A percentile compares a stretch with the other conserved stretches of the same genome.
Evolutionary conservation across 1,140 invertebrate species (phyloP).

Genomic region (Drosophila nebulosa): DNA sequence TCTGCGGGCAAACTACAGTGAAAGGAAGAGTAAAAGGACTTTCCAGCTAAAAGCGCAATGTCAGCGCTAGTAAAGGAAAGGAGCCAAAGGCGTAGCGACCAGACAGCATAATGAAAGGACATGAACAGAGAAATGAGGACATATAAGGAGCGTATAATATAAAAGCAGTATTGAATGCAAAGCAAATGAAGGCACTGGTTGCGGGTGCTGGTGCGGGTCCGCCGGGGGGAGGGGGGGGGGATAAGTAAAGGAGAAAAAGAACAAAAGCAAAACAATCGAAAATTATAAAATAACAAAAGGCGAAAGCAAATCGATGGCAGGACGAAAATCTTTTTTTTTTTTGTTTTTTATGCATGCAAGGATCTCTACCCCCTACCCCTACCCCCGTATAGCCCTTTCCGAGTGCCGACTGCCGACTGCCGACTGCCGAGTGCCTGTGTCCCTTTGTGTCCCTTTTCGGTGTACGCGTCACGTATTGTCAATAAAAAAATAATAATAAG

Average conservation of each 20-base stretch:
- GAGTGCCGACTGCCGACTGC: no score
- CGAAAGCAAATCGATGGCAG: constrained; percentile 53
- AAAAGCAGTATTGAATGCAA: no score
- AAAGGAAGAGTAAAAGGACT: background rate
- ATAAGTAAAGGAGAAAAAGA: constrained; percentile 26
- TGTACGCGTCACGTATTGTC: constrained; percentile 79
- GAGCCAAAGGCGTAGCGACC: background rate
- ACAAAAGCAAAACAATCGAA: constrained; percentile 75
- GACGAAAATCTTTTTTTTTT: constrained; percentile 58
- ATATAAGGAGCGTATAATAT: background rate
- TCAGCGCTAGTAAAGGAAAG: constrained; percentile 31
- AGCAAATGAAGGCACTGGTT: background rate
- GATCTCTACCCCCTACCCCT: constrained; percentile 19
- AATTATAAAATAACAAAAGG: constrained; percentile 78
- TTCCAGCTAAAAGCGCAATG: constrained; percentile 57
- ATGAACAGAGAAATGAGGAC: constrained; percentile 15
- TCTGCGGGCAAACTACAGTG: constrained; percentile 14
- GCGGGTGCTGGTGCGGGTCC: background rate
- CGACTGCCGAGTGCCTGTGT: background rate
- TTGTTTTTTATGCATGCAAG: constrained; percentile 62
- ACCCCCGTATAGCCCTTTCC: background rate
- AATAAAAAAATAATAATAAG: constrained; percentile 81
- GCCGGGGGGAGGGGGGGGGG: background rate
- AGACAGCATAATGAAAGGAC: constrained; percentile 24
- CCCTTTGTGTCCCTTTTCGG: constrained; percentile 56